These are phyloP conservation scores for Tachyglossus aculeatus DNA, from an alignment of 2,797 vertebrate genomes.

Conservation along the genomic window DNA sequence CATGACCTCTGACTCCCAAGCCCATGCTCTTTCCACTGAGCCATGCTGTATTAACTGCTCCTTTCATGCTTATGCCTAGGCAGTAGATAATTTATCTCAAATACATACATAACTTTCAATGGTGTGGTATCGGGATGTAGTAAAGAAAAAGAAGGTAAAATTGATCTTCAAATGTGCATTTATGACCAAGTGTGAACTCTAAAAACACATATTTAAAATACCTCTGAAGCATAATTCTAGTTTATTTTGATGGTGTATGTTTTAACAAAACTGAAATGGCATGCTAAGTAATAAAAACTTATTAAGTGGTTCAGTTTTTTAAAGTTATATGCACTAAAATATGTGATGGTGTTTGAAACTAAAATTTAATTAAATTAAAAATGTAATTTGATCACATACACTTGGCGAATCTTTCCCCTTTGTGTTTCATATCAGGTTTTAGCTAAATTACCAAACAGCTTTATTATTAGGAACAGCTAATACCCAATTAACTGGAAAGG, in stretches of 20 bases:
- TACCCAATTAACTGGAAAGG: constrained; percentile 47
- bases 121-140: no score
- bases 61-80: no score
- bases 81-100: no score
- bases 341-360: background rate
- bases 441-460: constrained; percentile 19
- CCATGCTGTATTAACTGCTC: no score
- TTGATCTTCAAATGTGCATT: constrained; percentile 9
- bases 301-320: constrained; percentile 9
- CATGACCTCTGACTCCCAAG: no score
- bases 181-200: background rate
- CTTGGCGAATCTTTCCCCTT: constrained; percentile 11
- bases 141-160: no score
- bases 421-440: constrained; percentile 13
- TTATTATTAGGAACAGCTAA: constrained; percentile 21
- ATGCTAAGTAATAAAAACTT: constrained; percentile 31
- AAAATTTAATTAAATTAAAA: constrained; percentile 12
- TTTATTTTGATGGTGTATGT: constrained; percentile 19
- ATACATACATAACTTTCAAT: no score
- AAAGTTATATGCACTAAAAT: background rate
- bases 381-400: constrained; percentile 11
- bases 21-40: no score
- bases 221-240: background rate
- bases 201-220: background rate
- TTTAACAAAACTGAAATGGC: constrained; percentile 9